Evolutionary conservation across 2,888 invertebrate genomes (phyloP).

Genomic region (Ochropacha duplaris): DNA sequence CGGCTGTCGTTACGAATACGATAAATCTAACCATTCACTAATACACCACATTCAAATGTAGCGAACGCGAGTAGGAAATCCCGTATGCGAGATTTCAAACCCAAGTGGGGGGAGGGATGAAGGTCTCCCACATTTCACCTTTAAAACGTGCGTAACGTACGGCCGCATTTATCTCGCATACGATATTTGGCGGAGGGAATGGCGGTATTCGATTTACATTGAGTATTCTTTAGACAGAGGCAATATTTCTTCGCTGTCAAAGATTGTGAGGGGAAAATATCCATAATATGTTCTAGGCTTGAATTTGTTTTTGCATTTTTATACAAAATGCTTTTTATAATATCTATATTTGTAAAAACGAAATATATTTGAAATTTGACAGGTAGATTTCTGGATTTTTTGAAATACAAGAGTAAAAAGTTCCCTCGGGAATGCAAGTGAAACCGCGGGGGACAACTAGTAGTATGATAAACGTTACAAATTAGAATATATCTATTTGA

Average conservation of each 20-base stretch:
- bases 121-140: constrained; percentile 36
- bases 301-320: neutral
- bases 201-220: constrained; percentile 34
- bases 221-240: constrained; percentile 28
- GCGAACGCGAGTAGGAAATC: constrained; percentile 36
- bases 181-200: constrained; percentile 29
- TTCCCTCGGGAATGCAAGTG: no score
- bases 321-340: neutral
- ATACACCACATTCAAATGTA: constrained; percentile 77
- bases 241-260: constrained; percentile 27
- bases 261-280: constrained; percentile 21
- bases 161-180: constrained; percentile 50
- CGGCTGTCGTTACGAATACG: constrained; percentile 55
- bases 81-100: constrained; percentile 40
- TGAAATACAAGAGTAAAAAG: no score
- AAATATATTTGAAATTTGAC: no score
- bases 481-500: no score
- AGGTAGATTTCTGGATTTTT: no score
- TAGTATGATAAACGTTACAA: no score
- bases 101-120: constrained; percentile 1
- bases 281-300: constrained; percentile 10
- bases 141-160: constrained; percentile 56
- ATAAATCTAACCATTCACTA: constrained; percentile 77
- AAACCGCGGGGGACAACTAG: no score
- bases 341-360: no score